Evolutionary conservation across 2,888 invertebrate genomes (phyloP).

Genomic region (Cataglyphis livida): DNA sequence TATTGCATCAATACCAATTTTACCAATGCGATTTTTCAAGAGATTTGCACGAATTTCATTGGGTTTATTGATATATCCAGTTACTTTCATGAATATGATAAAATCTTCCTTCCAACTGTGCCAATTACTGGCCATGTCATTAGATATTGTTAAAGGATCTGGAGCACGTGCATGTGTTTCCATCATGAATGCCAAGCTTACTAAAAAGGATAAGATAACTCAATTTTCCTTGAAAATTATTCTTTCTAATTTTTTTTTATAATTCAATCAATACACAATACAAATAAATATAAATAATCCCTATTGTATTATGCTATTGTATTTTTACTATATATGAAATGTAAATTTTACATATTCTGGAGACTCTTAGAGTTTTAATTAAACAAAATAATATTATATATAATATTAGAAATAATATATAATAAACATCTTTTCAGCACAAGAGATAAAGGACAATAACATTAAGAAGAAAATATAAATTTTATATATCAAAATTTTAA

Average conservation of each 20-base stretch:
- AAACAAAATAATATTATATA: not conserved
- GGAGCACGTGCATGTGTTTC: slow-evolving; percentile 50
- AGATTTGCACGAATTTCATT: slow-evolving; percentile 61
- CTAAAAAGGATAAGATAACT: not conserved
- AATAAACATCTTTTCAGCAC: not conserved
- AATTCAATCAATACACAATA: not conserved
- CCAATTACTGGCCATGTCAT: slow-evolving; percentile 68
- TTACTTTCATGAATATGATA: slow-evolving; percentile 63
- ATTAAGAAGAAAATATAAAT: not conserved
- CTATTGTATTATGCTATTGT: not conserved
- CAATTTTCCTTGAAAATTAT: not conserved
- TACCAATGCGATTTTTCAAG: slow-evolving; percentile 69
- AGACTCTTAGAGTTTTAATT: not conserved
- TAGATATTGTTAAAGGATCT: slow-evolving; percentile 48
- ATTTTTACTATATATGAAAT: not conserved
- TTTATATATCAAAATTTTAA: not conserved
- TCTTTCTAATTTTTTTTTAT: not conserved
- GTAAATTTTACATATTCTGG: not conserved
- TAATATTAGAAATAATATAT: not conserved
- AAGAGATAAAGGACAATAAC: not conserved
- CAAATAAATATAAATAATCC: not conserved
- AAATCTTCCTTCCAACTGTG: slow-evolving; percentile 70
- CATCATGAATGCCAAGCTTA: slow-evolving; percentile 46
- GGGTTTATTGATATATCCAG: slow-evolving; percentile 51
- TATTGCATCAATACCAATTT: slow-evolving; percentile 61